Evolutionary conservation across 2,888 invertebrate genomes (phyloP).

Genomic region (Polydrusus pterygomalis): DNA sequence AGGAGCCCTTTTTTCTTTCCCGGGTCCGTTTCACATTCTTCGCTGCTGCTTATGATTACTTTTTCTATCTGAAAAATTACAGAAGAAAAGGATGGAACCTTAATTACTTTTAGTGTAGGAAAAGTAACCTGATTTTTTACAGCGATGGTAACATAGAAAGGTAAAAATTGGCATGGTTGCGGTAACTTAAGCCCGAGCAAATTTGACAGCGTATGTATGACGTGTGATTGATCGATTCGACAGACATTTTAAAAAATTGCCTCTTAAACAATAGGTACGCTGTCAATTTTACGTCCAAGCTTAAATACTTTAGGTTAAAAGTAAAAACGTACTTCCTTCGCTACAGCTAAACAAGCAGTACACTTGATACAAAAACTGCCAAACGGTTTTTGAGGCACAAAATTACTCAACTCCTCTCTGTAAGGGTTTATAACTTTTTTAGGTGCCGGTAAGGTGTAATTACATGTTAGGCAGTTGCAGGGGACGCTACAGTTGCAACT

Average conservation of each 20-base stretch:
- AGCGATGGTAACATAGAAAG: too few relatives aligned
- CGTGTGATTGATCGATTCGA: too few relatives aligned
- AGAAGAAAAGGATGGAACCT: too few relatives aligned
- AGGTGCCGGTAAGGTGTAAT: conserved; percentile 59
- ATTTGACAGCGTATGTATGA: too few relatives aligned
- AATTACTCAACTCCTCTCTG: conserved; percentile 58
- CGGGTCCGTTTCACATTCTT: conserved; percentile 53
- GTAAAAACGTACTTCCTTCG: conserved; percentile 57
- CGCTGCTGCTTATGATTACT: conserved; percentile 54
- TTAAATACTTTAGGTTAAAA: too few relatives aligned
- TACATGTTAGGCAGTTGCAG: conserved; percentile 51
- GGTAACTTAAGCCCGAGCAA: too few relatives aligned
- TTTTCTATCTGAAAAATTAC: conserved; percentile 59
- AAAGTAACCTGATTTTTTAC: too few relatives aligned
- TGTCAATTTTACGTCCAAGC: too few relatives aligned
- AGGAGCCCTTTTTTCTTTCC: conserved; percentile 54
- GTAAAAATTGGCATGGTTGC: too few relatives aligned
- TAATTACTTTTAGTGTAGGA: too few relatives aligned
- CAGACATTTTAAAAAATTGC: too few relatives aligned
- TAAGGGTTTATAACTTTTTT: conserved; percentile 64
- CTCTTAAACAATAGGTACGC: too few relatives aligned
- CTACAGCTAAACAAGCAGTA: conserved; percentile 62
- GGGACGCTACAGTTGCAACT: conserved; percentile 2
- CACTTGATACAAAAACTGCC: conserved; percentile 63
- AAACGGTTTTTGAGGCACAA: conserved; percentile 61